Percentiles rank a stretch among this genome's conserved stretches.
These are phyloP conservation scores for Volucella inanis DNA, from an alignment of 2,888 invertebrate species.

Conservation along the genomic window DNA sequence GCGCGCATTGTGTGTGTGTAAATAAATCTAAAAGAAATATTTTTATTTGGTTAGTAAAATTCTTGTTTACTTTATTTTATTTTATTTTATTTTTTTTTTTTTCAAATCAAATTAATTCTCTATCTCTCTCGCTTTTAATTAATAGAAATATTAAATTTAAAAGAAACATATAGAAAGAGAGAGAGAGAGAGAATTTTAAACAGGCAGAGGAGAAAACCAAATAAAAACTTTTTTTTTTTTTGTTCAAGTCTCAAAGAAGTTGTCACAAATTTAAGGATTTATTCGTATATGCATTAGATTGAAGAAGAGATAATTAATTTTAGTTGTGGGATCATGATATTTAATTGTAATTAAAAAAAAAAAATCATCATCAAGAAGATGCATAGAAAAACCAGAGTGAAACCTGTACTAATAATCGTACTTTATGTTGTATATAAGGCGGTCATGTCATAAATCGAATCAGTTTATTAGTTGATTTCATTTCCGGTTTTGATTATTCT, in stretches of 20 bases:
- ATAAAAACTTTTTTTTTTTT: constrained; percentile 58
- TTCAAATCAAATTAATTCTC: constrained; percentile 20
- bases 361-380: too few species aligned
- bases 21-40: constrained; percentile 74
- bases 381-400: too few species aligned
- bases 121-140: not conserved
- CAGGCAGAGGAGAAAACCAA: constrained; percentile 47
- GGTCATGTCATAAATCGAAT: too few species aligned
- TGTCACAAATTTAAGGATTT: constrained; percentile 5
- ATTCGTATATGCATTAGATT: constrained; percentile 31
- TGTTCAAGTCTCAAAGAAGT: not conserved
- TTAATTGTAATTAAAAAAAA: too few species aligned
- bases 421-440: too few species aligned
- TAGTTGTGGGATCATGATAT: too few species aligned
- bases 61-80: constrained; percentile 9
- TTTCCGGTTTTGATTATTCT: too few species aligned
- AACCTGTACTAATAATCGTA: too few species aligned
- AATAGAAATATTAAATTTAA: not conserved
- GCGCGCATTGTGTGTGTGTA: constrained; percentile 52
- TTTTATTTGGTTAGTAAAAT: constrained; percentile 74
- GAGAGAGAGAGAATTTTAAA: constrained; percentile 28
- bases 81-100: constrained; percentile 14
- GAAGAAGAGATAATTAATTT: too few species aligned
- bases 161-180: not conserved
- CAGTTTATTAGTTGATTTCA: too few species aligned